A percentile compares a stretch with the other conserved stretches of the same genome.
Conservation (phyloP, 2,888 invertebrate species). For the Silvanus unidentatus region DNA sequence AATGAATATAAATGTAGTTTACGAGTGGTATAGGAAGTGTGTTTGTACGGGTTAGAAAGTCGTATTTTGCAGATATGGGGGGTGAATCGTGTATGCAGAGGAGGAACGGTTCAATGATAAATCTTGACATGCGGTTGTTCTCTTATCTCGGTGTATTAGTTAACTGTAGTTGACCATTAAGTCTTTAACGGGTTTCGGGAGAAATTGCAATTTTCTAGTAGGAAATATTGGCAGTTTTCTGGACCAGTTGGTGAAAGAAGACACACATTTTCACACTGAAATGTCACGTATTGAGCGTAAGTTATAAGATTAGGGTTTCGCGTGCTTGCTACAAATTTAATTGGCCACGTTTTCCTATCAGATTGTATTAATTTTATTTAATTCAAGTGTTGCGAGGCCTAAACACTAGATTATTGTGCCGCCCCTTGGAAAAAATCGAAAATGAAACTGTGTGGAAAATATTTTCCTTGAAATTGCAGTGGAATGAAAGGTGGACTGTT, state of each 20-base stretch:
- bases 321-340: constrained; percentile 31
- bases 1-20: constrained; percentile 43
- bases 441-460: too few relatives aligned
- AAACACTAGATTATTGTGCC: too few relatives aligned
- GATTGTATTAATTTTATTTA: constrained; percentile 34
- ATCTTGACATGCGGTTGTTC: constrained; percentile 3
- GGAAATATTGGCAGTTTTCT: too few relatives aligned
- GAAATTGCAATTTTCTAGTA: too few relatives aligned
- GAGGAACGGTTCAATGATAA: not conserved
- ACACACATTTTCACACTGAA: constrained; percentile 20
- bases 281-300: constrained; percentile 27
- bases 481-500: too few relatives aligned
- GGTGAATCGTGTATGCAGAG: too few relatives aligned
- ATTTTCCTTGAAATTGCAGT: too few relatives aligned
- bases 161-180: constrained; percentile 1
- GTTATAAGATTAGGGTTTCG: constrained; percentile 31
- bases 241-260: constrained; percentile 18
- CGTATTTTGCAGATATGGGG: too few relatives aligned
- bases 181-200: too few relatives aligned
- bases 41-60: too few relatives aligned
- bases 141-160: not conserved
- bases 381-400: constrained; percentile 18
- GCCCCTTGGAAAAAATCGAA: too few relatives aligned
- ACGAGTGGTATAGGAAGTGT: too few relatives aligned
- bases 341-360: constrained; percentile 31